Conservation (phyloP, 2,888 invertebrate species). For the Opisthograptis luteolata region DNA sequence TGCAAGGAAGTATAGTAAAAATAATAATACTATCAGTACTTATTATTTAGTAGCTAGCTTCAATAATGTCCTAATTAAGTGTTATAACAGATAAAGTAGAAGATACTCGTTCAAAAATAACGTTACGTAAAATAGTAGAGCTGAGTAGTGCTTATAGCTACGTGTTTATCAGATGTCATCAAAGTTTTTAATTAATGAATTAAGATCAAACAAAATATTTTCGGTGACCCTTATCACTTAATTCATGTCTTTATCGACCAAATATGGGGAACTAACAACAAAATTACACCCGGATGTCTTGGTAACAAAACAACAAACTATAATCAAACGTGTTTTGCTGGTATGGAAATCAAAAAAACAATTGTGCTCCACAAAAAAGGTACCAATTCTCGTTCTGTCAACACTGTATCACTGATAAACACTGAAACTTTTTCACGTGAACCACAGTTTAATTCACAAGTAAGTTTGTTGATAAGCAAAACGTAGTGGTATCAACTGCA, state of each 20-base stretch:
- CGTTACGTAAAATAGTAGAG: not conserved
- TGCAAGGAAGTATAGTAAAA: conserved; percentile 18
- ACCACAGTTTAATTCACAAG: conserved; percentile 64
- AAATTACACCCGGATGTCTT: conserved; percentile 74
- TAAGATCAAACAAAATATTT: conserved; percentile 4
- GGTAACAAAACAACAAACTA: conserved; percentile 78
- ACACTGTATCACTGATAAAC: conserved; percentile 51
- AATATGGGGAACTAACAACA: conserved; percentile 49
- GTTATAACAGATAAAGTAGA: not conserved
- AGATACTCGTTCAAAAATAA: not conserved
- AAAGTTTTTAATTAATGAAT: conserved; percentile 47
- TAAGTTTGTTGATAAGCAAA: conserved; percentile 62
- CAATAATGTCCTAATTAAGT: not conserved
- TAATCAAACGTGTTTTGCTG: conserved; percentile 76
- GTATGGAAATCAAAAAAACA: conserved; percentile 62
- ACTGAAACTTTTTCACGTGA: conserved; percentile 54
- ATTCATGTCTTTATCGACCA: conserved; percentile 42
- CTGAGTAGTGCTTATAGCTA: not conserved
- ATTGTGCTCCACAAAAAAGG: conserved; percentile 52
- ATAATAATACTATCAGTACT: not conserved
- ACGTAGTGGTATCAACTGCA: conserved; percentile 54
- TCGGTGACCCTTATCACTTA: conserved; percentile 37
- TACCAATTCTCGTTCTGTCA: conserved; percentile 57
- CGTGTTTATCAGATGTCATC: conserved; percentile 25
- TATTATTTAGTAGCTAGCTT: not conserved